A percentile compares a stretch with the other conserved stretches of the same genome.
Evolutionary conservation across 2,888 invertebrate genomes (phyloP).

Genomic region (Disparrhopalites patrizii): DNA sequence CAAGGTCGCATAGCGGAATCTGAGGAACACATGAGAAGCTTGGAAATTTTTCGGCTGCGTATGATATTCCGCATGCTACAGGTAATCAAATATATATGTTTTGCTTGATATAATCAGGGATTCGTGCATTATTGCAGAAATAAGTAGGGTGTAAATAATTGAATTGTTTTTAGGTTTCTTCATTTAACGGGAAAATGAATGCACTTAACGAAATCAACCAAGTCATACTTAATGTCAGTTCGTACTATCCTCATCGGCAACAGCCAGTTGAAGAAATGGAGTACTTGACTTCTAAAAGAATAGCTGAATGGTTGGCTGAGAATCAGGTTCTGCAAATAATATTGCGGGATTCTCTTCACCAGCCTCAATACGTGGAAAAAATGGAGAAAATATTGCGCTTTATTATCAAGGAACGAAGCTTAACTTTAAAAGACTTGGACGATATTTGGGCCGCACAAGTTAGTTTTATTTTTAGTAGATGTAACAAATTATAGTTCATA

Average conservation of each 20-base stretch:
- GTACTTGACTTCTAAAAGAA: conserved; percentile 88
- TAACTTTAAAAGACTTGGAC: conserved; percentile 86
- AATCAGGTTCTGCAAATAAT: conserved; percentile 94
- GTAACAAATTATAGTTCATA: background rate
- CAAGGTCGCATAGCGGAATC: conserved; percentile 78
- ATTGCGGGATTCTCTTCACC: conserved; percentile 89
- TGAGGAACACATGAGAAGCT: conserved; percentile 71
- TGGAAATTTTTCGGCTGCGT: conserved; percentile 92
- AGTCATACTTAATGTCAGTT: conserved; percentile 79
- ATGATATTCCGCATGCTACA: conserved; percentile 68
- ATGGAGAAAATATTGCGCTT: conserved; percentile 95
- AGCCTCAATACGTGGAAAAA: conserved; percentile 96
- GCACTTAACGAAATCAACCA: conserved; percentile 97
- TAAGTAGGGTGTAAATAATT: no score
- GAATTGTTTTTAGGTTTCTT: conserved; percentile 83
- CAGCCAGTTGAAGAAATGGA: conserved; percentile 73
- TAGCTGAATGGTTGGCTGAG: conserved; percentile 96
- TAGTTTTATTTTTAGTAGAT: conserved; percentile 15
- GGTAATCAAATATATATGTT: no score
- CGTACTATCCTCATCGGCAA: conserved; percentile 71
- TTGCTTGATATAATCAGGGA: no score
- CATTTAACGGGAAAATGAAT: conserved; percentile 99
- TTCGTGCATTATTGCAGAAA: no score
- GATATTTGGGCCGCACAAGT: conserved; percentile 93
- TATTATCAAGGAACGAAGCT: conserved; percentile 86